Evolutionary conservation across 2,888 invertebrate genomes (phyloP).

Genomic region (Agonopterix heracliana): DNA sequence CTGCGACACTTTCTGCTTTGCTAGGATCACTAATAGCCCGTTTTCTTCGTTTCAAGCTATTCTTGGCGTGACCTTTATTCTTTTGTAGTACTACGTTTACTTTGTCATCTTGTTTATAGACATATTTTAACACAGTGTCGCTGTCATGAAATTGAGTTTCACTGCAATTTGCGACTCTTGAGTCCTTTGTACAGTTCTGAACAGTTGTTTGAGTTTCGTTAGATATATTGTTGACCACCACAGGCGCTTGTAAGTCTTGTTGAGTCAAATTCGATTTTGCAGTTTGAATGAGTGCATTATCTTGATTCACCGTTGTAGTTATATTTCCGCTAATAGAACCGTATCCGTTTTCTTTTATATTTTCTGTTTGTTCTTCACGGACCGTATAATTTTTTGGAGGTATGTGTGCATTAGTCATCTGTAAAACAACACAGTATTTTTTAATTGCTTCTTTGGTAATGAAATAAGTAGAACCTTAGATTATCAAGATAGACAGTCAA

Average conservation of each 20-base stretch:
- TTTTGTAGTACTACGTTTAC: slow-evolving; percentile 20
- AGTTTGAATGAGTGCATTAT: too few relatives aligned
- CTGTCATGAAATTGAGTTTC: slow-evolving; percentile 15
- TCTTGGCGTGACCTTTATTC: slow-evolving; percentile 43
- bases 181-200: not conserved
- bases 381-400: slow-evolving; percentile 17
- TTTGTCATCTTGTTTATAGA: slow-evolving; percentile 43
- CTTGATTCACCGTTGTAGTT: too few relatives aligned
- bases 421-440: slow-evolving; percentile 16
- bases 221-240: not conserved
- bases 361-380: too few relatives aligned
- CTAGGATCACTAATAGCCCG: slow-evolving; percentile 24
- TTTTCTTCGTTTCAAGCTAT: slow-evolving; percentile 46
- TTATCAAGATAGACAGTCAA: too few relatives aligned
- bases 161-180: slow-evolving; percentile 1
- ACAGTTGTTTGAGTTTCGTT: too few relatives aligned
- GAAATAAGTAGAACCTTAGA: too few relatives aligned
- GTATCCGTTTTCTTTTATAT: too few relatives aligned
- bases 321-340: too few relatives aligned
- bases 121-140: slow-evolving; percentile 47
- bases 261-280: too few relatives aligned
- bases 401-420: slow-evolving; percentile 50
- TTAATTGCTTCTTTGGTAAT: too few relatives aligned
- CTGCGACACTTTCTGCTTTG: slow-evolving; percentile 21
- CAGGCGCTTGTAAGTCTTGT: too few relatives aligned